Base-by-base conservation (phyloP, 2,113 vertebrate species). In the Callipepla squamata region DNA sequence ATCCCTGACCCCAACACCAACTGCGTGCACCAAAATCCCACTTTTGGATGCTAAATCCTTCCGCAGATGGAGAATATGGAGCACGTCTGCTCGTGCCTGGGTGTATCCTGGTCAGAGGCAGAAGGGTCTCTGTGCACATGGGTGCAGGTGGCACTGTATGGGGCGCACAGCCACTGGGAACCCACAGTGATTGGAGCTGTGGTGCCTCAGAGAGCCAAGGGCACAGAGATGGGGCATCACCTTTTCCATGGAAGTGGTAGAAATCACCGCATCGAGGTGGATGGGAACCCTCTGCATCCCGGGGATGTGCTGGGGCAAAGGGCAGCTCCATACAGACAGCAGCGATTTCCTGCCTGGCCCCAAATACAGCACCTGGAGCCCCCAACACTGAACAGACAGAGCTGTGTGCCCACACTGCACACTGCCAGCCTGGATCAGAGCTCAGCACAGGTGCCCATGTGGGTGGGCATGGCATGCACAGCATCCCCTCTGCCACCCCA, bases 311-410 rank as follows among this genome's bases (percentile, higher is more conserved):
- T 19, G 34, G 17, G 65, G 47, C 70, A 28, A 42, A 42, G n/a
- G 51, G 47, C 1, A 0, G 75, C 81, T 69, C 82, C 1, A 1
- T 48, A n/a, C 3, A 6, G 6, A 13, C 2, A 2, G 68, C 0
- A 45, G 40, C 0, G 7, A 85, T 32, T 87, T 66, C 40, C 65
- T 40, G 34, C 61, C 23, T 36, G 38, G 32, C 32, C 67, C 26
- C 0, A 55, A 75, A 75, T 17, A 42, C 9, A 0, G n/a, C 38
- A n/a, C 9, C 65, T n/a, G 55, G 30, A 50, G 0, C 32, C 2
- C 36, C 40, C 26, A 30, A 12, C 0, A 2, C 65, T 32, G 53
- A 30, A 48, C 32, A 13, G 26, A 13, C 51, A 6, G 25, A 53
- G 51, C 51, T 53, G 51, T 53, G 51, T 53, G 51, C 26, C 51